Conservation (phyloP, 2,888 invertebrate species). For the Megalurothrips usitatus region DNA sequence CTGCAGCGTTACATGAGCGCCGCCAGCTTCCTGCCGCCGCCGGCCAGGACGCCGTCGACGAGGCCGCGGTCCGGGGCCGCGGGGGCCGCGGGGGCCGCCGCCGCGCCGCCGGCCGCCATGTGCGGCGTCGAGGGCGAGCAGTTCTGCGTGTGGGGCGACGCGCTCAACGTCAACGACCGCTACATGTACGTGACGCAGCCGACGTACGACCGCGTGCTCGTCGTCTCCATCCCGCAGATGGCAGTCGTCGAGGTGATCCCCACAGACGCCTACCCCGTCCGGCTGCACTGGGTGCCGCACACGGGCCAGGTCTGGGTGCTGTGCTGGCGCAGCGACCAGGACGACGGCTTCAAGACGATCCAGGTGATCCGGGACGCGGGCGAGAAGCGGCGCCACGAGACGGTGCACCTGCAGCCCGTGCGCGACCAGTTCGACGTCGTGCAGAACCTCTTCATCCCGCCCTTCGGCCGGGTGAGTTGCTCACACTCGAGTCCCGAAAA, state of each 20-base stretch:
- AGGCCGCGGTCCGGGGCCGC: conserved; percentile 54
- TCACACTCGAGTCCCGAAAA: no score
- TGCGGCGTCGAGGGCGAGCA: conserved; percentile 63
- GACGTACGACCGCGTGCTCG: conserved; percentile 61
- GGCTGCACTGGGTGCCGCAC: conserved; percentile 63
- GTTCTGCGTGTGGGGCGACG: conserved; percentile 66
- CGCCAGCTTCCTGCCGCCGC: conserved; percentile 48
- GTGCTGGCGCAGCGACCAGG: conserved; percentile 59
- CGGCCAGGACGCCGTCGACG: conserved; percentile 55
- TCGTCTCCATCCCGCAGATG: conserved; percentile 67
- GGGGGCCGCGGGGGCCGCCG: no score
- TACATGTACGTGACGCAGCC: conserved; percentile 72
- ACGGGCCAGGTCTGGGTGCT: conserved; percentile 71
- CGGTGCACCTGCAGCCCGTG: conserved; percentile 68
- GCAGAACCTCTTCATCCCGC: conserved; percentile 58
- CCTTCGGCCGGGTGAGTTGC: conserved; percentile 49
- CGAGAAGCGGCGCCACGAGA: conserved; percentile 65
- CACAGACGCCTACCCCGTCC: conserved; percentile 67
- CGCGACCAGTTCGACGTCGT: conserved; percentile 72
- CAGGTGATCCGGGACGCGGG: conserved; percentile 69
- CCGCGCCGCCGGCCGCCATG: conserved; percentile 48
- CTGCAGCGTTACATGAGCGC: conserved; percentile 65
- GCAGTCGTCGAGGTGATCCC: conserved; percentile 65
- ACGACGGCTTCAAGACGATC: conserved; percentile 61
- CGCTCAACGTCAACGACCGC: conserved; percentile 64